These are phyloP conservation scores for Odontesthes bonariensis DNA, from an alignment of 2,113 vertebrate genomes.

Conservation along the genomic window DNA sequence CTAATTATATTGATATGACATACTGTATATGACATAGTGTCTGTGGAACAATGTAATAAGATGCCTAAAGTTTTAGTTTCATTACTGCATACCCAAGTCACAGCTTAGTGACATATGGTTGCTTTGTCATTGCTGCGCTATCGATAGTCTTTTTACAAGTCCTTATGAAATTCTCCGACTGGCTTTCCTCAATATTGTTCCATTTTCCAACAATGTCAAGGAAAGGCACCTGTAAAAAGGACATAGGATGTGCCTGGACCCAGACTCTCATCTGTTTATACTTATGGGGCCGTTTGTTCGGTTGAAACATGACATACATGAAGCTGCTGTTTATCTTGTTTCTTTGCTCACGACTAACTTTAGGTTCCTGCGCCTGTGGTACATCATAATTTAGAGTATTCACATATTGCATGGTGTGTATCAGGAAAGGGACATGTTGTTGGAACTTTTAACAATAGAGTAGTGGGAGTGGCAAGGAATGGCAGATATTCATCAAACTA, in stretches of 20 bases:
- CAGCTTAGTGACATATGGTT: too few species aligned
- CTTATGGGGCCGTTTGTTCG: neutral
- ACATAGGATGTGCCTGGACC: neutral
- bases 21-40: too few species aligned
- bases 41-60: too few species aligned
- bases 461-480: conserved; percentile 52
- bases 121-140: too few species aligned
- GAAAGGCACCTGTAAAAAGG: neutral
- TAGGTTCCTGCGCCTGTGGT: conserved; percentile 32
- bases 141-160: too few species aligned
- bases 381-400: conserved; percentile 46
- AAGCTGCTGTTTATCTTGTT: conserved; percentile 3
- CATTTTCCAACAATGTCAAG: neutral
- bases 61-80: too few species aligned
- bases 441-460: conserved; percentile 43
- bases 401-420: conserved; percentile 5
- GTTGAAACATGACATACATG: neutral
- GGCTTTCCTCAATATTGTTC: too few species aligned
- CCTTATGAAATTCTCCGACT: too few species aligned
- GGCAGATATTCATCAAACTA: conserved; percentile 70
- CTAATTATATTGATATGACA: too few species aligned
- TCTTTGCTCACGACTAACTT: conserved; percentile 18
- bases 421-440: conserved; percentile 51
- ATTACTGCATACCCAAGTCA: too few species aligned
- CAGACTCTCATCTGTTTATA: neutral